These are phyloP conservation scores for Gymnopithys bicolor DNA, from an alignment of 2,797 vertebrate species.

Conservation along the genomic window DNA sequence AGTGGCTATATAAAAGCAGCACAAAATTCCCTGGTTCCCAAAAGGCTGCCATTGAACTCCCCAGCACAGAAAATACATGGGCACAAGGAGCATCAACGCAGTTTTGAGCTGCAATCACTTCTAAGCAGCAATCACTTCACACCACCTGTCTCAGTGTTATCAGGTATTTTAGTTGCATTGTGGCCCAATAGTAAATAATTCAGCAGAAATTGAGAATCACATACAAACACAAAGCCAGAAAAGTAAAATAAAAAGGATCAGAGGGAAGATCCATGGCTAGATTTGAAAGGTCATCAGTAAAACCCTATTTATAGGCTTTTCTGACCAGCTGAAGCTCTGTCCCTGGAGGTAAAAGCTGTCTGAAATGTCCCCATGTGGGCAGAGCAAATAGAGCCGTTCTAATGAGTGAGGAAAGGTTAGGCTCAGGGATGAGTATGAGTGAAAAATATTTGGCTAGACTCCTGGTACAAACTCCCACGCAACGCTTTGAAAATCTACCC, in stretches of 20 bases:
- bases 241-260: constrained; percentile 21
- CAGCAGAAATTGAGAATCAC: not conserved
- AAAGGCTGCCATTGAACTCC: not conserved
- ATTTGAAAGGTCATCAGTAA: constrained; percentile 14
- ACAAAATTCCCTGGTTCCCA: not conserved
- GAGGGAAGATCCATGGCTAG: not conserved
- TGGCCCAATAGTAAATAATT: constrained; percentile 17
- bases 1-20: not conserved
- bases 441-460: constrained; percentile 59
- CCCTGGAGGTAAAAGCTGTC: not conserved
- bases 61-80: constrained; percentile 1
- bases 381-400: constrained; percentile 18
- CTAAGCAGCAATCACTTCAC: not conserved
- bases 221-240: not conserved
- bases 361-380: constrained; percentile 36
- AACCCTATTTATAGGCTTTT: constrained; percentile 25
- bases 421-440: constrained; percentile 35
- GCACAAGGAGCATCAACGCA: not conserved
- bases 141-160: not conserved
- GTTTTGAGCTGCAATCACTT: not conserved
- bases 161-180: not conserved
- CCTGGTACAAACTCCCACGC: constrained; percentile 58
- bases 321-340: constrained; percentile 14
- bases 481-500: constrained; percentile 33
- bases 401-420: not conserved